Conservation (phyloP, 2,888 invertebrate species). For the Phymatocera aterrima region DNA sequence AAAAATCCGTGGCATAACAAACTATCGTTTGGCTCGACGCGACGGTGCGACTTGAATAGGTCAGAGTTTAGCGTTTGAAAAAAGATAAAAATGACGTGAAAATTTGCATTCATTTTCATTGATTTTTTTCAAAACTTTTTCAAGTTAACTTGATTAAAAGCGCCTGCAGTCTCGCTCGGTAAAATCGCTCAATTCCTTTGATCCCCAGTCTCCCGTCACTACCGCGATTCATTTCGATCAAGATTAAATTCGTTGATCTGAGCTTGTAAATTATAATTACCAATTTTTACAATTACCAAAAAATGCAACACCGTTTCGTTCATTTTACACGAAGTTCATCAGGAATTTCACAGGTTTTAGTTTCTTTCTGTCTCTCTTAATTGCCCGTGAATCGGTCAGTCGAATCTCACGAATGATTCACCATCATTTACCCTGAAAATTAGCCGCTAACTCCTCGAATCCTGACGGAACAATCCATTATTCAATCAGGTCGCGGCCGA, state of each 20-base stretch:
- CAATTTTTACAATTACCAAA: neutral
- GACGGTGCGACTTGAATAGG: neutral
- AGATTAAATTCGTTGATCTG: neutral
- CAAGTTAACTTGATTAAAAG: slow-evolving; percentile 2
- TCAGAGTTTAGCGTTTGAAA: neutral
- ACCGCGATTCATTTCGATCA: neutral
- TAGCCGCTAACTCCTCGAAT: neutral
- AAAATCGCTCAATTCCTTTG: neutral
- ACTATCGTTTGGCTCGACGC: neutral
- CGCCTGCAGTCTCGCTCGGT: neutral
- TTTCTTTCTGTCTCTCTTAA: neutral
- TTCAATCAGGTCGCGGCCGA: neutral
- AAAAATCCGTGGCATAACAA: neutral
- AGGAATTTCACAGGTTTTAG: neutral
- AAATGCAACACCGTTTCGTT: neutral
- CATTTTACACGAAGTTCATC: neutral
- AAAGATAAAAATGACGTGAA: neutral
- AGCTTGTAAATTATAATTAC: neutral
- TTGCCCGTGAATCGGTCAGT: neutral
- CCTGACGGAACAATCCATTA: neutral
- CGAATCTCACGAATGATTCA: neutral
- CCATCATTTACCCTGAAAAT: neutral
- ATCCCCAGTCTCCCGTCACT: slow-evolving; percentile 7
- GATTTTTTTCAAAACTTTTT: neutral
- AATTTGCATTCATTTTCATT: neutral